These are phyloP conservation scores for Leptocoma aspasia DNA, from an alignment of 2,113 vertebrate species.

Conservation along the genomic window DNA sequence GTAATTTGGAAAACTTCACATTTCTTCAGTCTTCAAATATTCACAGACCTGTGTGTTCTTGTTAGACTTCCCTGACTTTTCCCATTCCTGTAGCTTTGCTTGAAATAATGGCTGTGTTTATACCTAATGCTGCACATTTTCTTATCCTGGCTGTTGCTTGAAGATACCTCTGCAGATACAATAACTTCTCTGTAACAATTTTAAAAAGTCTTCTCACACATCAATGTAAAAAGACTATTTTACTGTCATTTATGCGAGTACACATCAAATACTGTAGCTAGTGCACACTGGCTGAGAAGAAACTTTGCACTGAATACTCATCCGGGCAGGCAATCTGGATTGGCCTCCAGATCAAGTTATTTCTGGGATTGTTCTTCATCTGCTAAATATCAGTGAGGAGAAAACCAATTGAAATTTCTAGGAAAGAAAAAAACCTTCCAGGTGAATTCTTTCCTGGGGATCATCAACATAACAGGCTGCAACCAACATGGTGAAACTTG, in stretches of 20 bases:
- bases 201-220: not conserved
- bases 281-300: not conserved
- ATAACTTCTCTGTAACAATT: conserved; percentile 40
- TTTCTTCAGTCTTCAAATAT: conserved; percentile 28
- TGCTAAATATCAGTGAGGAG: not conserved
- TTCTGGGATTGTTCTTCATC: not conserved
- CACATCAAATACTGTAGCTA: not conserved
- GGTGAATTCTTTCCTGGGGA: not conserved
- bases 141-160: conserved; percentile 25
- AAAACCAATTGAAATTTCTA: not conserved
- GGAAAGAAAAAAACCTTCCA: not conserved
- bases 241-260: not conserved
- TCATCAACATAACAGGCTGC: not conserved
- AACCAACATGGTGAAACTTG: not conserved
- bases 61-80: conserved; percentile 37
- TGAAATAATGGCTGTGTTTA: conserved; percentile 51
- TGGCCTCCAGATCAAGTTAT: not conserved
- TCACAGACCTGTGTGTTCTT: conserved; percentile 12
- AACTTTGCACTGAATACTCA: not conserved
- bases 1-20: not conserved
- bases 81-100: conserved; percentile 32
- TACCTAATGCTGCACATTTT: conserved; percentile 34
- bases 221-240: not conserved
- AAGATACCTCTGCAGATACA: conserved; percentile 33
- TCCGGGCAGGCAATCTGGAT: not conserved